Evolutionary conservation across 2,113 vertebrate species (phyloP).

Genomic region (Crypturellus undulatus): DNA sequence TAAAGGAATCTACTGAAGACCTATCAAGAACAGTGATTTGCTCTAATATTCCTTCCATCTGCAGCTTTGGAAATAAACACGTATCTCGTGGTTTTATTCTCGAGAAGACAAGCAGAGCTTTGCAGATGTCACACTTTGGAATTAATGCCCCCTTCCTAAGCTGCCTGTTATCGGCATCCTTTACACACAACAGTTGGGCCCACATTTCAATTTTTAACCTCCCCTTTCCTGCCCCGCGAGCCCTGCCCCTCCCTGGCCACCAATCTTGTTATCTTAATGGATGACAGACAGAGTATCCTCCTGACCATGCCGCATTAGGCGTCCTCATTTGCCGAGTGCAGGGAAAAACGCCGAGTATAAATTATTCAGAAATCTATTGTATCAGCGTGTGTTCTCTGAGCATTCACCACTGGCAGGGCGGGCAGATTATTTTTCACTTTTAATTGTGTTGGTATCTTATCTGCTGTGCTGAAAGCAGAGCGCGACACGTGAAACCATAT

Average conservation of each 20-base stretch:
- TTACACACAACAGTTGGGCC: slow-evolving; percentile 9
- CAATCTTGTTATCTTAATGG: slow-evolving; percentile 95
- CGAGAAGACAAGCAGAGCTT: slow-evolving; percentile 10
- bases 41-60: neutral
- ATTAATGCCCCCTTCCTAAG: slow-evolving; percentile 55
- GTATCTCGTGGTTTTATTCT: neutral
- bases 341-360: slow-evolving; percentile 86
- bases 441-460: slow-evolving; percentile 93
- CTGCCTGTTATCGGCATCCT: slow-evolving; percentile 43
- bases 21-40: neutral
- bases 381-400: slow-evolving; percentile 84
- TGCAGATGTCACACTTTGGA: neutral
- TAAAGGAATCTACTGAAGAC: neutral
- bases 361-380: slow-evolving; percentile 87
- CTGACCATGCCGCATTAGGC: slow-evolving; percentile 76
- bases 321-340: slow-evolving; percentile 93
- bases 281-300: slow-evolving; percentile 80
- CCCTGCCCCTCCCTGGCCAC: slow-evolving; percentile 50
- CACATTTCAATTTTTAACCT: slow-evolving; percentile 71
- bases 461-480: slow-evolving; percentile 84
- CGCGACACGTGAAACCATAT: slow-evolving; percentile 82
- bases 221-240: neutral
- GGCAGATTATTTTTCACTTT: slow-evolving; percentile 91
- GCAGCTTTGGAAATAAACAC: neutral
- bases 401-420: slow-evolving; percentile 79